A percentile compares a stretch with the other conserved stretches of the same genome.
Conservation (phyloP, 1,140 invertebrate genomes). For the Elysia chlorotica region DNA sequence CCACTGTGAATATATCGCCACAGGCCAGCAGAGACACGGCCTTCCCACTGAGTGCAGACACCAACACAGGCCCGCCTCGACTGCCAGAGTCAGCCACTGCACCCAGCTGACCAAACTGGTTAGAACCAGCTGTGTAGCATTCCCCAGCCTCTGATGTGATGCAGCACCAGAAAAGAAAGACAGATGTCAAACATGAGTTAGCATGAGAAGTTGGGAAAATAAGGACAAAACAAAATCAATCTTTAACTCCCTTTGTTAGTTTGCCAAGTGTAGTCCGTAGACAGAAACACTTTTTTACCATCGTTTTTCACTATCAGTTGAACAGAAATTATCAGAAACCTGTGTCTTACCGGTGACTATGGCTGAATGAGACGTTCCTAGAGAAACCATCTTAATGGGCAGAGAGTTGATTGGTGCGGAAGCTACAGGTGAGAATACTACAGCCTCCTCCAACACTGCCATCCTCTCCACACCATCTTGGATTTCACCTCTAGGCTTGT, state of each 20-base stretch:
- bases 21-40: conserved; percentile 61
- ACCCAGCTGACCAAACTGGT: conserved; percentile 63
- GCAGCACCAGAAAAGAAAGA: too few species aligned
- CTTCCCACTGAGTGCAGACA: conserved; percentile 34
- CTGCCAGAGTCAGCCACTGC: conserved; percentile 34
- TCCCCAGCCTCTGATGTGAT: conserved; percentile 56
- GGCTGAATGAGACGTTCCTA: conserved; percentile 60
- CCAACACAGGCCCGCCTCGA: conserved; percentile 39
- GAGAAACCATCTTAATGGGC: conserved; percentile 47
- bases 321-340: too few species aligned
- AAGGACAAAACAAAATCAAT: too few species aligned
- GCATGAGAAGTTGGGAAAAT: too few species aligned
- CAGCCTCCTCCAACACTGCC: conserved; percentile 55
- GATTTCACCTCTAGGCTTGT: conserved; percentile 38
- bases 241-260: too few species aligned
- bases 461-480: too few species aligned
- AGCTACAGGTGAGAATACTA: conserved; percentile 46
- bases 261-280: too few species aligned
- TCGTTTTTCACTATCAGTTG: too few species aligned
- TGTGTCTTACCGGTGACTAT: conserved; percentile 59
- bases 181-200: too few species aligned
- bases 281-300: too few species aligned
- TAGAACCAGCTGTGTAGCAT: conserved; percentile 59
- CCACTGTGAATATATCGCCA: conserved; percentile 73
- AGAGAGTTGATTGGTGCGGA: conserved; percentile 42